Evolutionary conservation across 1,140 invertebrate genomes (phyloP).

Genomic region (Bombus breviceps): DNA sequence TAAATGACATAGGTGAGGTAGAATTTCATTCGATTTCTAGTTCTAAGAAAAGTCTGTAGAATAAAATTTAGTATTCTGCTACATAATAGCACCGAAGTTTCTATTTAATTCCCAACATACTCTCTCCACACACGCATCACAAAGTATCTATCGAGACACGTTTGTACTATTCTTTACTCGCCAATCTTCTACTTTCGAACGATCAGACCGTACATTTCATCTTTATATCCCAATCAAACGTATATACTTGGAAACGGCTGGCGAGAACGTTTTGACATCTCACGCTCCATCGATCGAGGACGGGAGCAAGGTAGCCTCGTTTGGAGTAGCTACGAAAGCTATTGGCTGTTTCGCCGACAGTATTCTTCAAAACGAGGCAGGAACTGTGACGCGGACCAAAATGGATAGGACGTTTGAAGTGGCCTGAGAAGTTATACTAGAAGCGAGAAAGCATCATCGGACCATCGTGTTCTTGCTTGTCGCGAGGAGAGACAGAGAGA

Average conservation of each 20-base stretch:
- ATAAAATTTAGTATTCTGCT: not conserved
- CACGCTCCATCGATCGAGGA: conserved; percentile 23
- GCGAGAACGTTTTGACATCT: conserved; percentile 26
- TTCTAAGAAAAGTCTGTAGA: not conserved
- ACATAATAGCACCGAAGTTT: not conserved
- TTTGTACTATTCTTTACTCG: not conserved
- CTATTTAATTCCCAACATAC: not conserved
- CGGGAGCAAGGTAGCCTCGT: not conserved
- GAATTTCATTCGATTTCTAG: not conserved
- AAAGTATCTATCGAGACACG: not conserved
- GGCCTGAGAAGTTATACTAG: conserved; percentile 58
- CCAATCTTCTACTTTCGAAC: not conserved
- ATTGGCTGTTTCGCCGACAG: conserved; percentile 26
- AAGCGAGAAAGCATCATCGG: conserved; percentile 53
- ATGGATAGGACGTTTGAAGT: conserved; percentile 68
- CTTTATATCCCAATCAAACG: not conserved
- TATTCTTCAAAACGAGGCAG: conserved; percentile 45
- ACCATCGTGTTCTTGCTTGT: conserved; percentile 57
- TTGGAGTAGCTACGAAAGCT: not conserved
- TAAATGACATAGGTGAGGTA: not conserved
- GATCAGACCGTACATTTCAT: not conserved
- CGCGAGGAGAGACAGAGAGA: not conserved
- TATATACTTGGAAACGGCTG: not conserved
- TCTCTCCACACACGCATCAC: not conserved
- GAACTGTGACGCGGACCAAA: conserved; percentile 49